Evolutionary conservation across 1,140 invertebrate species (phyloP).

Genomic region (Cyclargus thomasi): DNA sequence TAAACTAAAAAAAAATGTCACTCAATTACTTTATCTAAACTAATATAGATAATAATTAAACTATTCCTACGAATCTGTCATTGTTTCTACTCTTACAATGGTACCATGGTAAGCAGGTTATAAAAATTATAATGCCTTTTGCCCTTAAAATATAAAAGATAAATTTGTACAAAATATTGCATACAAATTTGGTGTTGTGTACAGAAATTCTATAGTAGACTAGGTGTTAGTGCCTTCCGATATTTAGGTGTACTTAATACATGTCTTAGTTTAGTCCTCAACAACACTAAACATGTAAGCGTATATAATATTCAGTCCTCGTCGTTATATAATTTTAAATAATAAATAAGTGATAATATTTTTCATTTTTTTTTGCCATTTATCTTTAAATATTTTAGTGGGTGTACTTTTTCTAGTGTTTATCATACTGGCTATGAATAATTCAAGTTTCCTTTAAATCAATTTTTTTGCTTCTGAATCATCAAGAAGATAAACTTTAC

Average conservation of each 20-base stretch:
- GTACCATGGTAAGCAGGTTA: no score
- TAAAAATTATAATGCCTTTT: not conserved
- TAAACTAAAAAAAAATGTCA: no score
- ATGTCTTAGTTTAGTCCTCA: slow-evolving; percentile 25
- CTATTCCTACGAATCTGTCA: no score
- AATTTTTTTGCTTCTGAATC: not conserved
- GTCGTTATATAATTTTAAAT: slow-evolving; percentile 13
- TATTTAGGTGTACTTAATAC: slow-evolving; percentile 58
- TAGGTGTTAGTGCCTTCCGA: slow-evolving; percentile 67
- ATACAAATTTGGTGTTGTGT: slow-evolving; percentile 40
- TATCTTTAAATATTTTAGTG: slow-evolving; percentile 13
- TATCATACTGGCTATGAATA: not conserved
- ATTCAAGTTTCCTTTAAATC: not conserved
- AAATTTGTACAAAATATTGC: slow-evolving; percentile 27
- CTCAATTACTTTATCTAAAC: no score
- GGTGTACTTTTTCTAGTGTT: slow-evolving; percentile 4
- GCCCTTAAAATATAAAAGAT: not conserved
- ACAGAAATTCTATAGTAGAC: slow-evolving; percentile 63
- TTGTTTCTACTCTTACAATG: no score
- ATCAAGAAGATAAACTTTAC: not conserved
- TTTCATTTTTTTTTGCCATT: not conserved
- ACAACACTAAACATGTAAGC: not conserved
- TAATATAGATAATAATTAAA: no score
- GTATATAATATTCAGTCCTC: not conserved
- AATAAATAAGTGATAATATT: not conserved